Evolutionary conservation across 2,113 vertebrate genomes (phyloP), one percentile per base, ranked within the genome.

Genomic region (Mola mola): DNA sequence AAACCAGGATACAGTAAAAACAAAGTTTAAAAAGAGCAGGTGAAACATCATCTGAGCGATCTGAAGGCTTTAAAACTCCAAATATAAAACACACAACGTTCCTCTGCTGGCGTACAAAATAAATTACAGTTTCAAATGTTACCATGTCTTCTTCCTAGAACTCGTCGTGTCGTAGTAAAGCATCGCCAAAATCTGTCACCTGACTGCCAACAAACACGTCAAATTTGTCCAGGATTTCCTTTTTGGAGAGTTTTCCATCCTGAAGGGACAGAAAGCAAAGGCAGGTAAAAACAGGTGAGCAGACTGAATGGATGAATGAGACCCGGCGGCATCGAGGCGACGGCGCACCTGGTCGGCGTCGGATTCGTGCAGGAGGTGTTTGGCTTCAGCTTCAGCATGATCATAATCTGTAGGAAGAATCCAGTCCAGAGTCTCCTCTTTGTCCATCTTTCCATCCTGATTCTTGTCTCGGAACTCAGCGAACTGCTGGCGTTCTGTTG

Each of bases 121-220:
- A 9, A 19, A 5, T 41, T 19, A 7, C 7, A 8, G 2, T 41
- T 8, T 7, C 15, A 41, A 41, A 4, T 10, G 13, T 2, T 5
- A 15, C 16, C 12, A 6, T 2, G 5, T n/a, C 12, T 5, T 5
- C 1, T 72, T n/a, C n/a, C 91, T 88, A 96, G 73, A 96, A 95
- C 63, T 96, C 95, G 16, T 98, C 96, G 3, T 98, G 96, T 29
- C 92, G 92, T 72, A 96, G 91, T 80, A 96, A 81, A 2, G 95
- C 95, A 71, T 95, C 95, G 1, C 95, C 96, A 8, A 95, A 98
- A 82, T 97, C 93, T 29, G 96, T 98, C 75, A 94, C 96, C 81
- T 97, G 96, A 77, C 96, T 98, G 42, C 95, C 96, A 57, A 97
- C 96, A 69, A 96, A 98, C 68, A 97, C 77, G 48, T 97, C 95